Conservation (phyloP, 2,888 invertebrate species). For the Vandiemenella viatica region DNA sequence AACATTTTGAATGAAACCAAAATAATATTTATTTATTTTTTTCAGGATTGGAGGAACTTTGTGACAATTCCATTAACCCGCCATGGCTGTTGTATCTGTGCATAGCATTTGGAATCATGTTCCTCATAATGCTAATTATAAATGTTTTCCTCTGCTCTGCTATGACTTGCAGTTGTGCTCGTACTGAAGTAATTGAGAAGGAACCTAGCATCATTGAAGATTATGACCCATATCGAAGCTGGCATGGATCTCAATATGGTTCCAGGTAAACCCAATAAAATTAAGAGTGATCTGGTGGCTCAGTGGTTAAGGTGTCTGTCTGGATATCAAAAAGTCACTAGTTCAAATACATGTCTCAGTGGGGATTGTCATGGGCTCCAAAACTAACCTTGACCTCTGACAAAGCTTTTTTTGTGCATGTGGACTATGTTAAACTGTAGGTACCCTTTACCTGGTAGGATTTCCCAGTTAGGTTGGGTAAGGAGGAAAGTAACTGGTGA, state of each 20-base stretch:
- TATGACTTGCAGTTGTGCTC: constrained; percentile 85
- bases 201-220: constrained; percentile 90
- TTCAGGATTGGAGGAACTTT: constrained; percentile 32
- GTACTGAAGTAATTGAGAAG: constrained; percentile 83
- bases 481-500: too few species aligned
- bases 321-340: not conserved
- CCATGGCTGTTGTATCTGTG: constrained; percentile 80
- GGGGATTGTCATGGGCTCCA: too few species aligned
- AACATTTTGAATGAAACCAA: too few species aligned
- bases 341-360: too few species aligned
- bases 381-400: too few species aligned
- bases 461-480: too few species aligned
- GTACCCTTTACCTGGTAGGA: too few species aligned
- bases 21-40: too few species aligned
- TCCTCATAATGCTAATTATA: constrained; percentile 84
- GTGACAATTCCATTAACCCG: constrained; percentile 57
- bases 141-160: constrained; percentile 90
- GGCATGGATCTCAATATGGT: constrained; percentile 88
- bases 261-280: constrained; percentile 46
- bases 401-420: too few species aligned
- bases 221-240: constrained; percentile 85
- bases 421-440: too few species aligned
- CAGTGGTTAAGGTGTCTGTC: not conserved
- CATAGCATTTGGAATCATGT: constrained; percentile 75
- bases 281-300: not conserved